Evolutionary conservation across 1,140 invertebrate genomes (phyloP), one percentile per base, ranked within the genome.

Genomic region (Ectropis grisescens): DNA sequence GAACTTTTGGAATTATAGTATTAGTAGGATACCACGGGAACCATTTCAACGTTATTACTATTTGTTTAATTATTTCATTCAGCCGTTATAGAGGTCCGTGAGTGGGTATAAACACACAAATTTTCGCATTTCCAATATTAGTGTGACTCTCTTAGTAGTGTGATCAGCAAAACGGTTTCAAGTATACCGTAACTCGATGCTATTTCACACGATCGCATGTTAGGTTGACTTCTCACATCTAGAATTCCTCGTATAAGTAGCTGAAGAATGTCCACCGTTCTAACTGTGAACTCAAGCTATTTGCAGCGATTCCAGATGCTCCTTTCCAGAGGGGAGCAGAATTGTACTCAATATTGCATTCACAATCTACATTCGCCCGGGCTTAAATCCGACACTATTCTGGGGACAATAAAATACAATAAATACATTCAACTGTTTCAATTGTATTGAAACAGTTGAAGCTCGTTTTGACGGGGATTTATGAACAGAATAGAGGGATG

Each of bases 301-400:
- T 47, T 40, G 38, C 41, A 51, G 33, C 33, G 38, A 47, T 55
- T 46, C 31, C 28, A 47, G 42, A 43, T 49, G 47, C 30, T 40
- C 11, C 24, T 19, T 28, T 26, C 8, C 8, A 11, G 19, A 16
- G 13, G 11, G 29, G 30, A 22, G 30, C 24, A 32, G 36, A 47
- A 47, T 31, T 34, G 33, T 41, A 29, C 26, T 5, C 10, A 36
- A 47, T 44, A 49, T 41, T 41, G 33, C 30, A 25, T 33, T 23
- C 36, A 47, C 38, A 40, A 43, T 52, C 35, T 13, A 15, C 19
- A 28, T 19, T 41, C 25, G 22, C 11, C 14, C 16, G 9, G 14
- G 23, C 23, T 29, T 24, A 10, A 10, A 19, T 36, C 10, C 14
- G 8, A n/a, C n/a, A n/a, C n/a, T n/a, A n/a, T n/a, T n/a, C n/a